Conservation (phyloP, 2,113 vertebrate species). For the Nannospalax galili region DNA sequence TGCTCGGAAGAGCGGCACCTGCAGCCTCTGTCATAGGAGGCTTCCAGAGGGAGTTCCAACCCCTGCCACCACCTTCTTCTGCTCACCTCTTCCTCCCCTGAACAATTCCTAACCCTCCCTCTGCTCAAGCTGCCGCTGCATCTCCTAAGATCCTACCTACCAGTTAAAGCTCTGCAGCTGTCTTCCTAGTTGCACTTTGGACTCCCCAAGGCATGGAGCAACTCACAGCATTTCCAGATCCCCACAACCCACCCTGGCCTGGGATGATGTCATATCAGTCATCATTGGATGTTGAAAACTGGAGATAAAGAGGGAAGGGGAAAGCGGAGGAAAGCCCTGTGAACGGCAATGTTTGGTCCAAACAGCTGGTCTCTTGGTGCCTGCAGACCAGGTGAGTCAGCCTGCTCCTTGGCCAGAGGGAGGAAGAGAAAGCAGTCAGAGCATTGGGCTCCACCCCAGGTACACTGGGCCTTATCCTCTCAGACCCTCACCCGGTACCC, state of each 20-base stretch:
- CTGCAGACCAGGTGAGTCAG: slow-evolving; percentile 66
- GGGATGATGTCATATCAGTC: not conserved
- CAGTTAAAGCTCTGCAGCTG: not conserved
- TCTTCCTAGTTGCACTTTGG: slow-evolving; percentile 18
- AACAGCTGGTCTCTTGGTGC: not conserved
- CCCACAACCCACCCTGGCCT: not conserved
- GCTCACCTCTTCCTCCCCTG: not conserved
- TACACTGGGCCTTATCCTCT: not conserved
- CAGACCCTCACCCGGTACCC: not conserved
- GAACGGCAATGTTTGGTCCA: not conserved
- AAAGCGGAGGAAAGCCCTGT: not conserved
- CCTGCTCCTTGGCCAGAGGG: slow-evolving; percentile 44
- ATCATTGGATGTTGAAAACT: slow-evolving; percentile 1
- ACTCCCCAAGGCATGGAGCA: not conserved
- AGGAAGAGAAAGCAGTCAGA: not conserved
- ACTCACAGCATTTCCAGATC: not conserved
- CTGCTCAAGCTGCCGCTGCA: not conserved
- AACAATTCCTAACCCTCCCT: not conserved
- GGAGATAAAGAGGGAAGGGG: slow-evolving; percentile 38
- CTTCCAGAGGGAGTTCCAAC: not conserved
- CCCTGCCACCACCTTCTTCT: not conserved
- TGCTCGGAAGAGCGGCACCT: not conserved
- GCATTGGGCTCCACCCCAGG: not conserved
- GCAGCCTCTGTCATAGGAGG: not conserved
- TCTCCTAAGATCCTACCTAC: not conserved